Percentiles rank a stretch among this genome's conserved stretches.
These are phyloP conservation scores for Sturnus vulgaris DNA, from an alignment of 2,113 vertebrate genomes.

Conservation along the genomic window DNA sequence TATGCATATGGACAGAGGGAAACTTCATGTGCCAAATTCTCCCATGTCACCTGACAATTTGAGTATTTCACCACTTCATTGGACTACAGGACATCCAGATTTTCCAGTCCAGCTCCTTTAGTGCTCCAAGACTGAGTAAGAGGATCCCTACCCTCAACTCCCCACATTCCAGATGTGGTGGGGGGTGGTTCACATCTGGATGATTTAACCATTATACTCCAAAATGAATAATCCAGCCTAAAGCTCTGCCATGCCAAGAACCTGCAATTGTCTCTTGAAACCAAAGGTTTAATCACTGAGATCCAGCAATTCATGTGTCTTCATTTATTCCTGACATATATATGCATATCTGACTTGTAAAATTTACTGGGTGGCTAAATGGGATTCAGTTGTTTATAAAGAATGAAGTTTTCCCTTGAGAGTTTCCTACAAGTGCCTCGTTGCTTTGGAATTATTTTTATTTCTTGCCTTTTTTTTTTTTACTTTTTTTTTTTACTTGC, in stretches of 20 bases:
- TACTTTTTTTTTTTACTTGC: background rate
- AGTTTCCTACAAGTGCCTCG: background rate
- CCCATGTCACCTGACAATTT: background rate
- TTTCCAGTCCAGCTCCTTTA: background rate
- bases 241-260: background rate
- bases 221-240: background rate
- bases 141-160: background rate
- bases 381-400: background rate
- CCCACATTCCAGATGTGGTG: background rate
- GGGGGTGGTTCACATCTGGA: background rate
- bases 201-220: background rate
- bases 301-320: background rate
- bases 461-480: background rate
- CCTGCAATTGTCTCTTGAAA: background rate
- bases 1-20: rapidly evolving
- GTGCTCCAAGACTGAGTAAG: background rate
- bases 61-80: background rate
- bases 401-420: background rate
- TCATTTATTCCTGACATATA: background rate
- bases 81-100: background rate
- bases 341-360: background rate
- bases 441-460: background rate
- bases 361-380: background rate
- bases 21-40: background rate
- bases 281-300: background rate